phyloP scores from a whole-genome alignment of 2,113 vertebrate genomes.

The Phocoena phocoena region DNA sequence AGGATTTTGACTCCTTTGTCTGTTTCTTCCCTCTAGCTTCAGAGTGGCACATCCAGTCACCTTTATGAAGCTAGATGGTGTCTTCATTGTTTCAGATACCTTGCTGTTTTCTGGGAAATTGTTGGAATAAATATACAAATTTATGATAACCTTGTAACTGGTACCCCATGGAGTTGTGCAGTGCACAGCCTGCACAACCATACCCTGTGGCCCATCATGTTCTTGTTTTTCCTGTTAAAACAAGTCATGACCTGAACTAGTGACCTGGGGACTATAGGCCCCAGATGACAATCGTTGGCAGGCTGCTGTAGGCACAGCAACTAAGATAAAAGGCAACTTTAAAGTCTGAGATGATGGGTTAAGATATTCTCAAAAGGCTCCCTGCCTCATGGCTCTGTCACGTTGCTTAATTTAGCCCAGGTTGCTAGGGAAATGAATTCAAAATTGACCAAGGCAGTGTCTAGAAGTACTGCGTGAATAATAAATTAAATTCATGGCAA shows the following conservation, averaged over 20 bases:
- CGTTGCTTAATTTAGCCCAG: slow-evolving; percentile 44
- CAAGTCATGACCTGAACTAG: slow-evolving; percentile 37
- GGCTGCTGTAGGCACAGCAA: background rate
- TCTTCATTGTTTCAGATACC: background rate
- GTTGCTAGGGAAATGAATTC: slow-evolving; percentile 60
- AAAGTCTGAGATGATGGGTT: slow-evolving; percentile 47
- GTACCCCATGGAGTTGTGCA: background rate
- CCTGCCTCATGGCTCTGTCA: background rate
- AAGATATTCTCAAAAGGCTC: slow-evolving; percentile 39
- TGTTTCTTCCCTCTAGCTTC: background rate
- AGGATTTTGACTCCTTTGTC: background rate
- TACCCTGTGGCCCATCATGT: background rate
- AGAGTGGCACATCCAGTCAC: background rate
- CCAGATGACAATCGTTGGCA: background rate
- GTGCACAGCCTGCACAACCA: background rate
- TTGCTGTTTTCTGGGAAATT: background rate
- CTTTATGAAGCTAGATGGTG: background rate
- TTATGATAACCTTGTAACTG: background rate
- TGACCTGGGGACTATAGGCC: slow-evolving; percentile 24
- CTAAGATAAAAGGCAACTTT: slow-evolving; percentile 65
- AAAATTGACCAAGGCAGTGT: slow-evolving; percentile 39
- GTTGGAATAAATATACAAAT: background rate
- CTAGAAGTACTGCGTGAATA: slow-evolving; percentile 31
- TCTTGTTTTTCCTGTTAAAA: slow-evolving; percentile 63
- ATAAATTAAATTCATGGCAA: slow-evolving; percentile 38